A percentile compares a stretch with the other conserved stretches of the same genome.
Conservation (phyloP, 2,888 invertebrate genomes). For the Tholera decimalis region DNA sequence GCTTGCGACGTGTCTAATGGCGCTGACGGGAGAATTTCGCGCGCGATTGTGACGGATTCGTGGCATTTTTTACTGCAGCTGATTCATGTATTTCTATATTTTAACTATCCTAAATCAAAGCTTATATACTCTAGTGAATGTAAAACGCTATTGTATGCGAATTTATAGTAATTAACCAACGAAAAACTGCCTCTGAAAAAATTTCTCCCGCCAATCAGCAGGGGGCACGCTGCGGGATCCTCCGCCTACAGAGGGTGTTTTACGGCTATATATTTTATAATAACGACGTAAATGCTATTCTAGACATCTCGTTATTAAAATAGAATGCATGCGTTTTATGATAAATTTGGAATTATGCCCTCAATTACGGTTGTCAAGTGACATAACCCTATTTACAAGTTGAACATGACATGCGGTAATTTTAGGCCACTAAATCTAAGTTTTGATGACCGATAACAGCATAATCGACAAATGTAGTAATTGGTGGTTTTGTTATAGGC, state of each 20-base stretch:
- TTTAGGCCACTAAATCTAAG: slow-evolving; percentile 77
- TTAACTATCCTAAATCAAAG: slow-evolving; percentile 70
- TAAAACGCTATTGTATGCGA: slow-evolving; percentile 68
- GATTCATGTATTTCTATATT: slow-evolving; percentile 78
- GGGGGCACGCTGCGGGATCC: slow-evolving; percentile 88
- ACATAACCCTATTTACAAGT: slow-evolving; percentile 91
- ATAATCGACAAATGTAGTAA: slow-evolving; percentile 65
- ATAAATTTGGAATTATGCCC: slow-evolving; percentile 78
- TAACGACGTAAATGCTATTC: slow-evolving; percentile 59
- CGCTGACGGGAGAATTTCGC: slow-evolving; percentile 90
- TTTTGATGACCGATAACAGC: slow-evolving; percentile 67
- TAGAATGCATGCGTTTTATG: slow-evolving; percentile 64
- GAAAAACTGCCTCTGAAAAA: slow-evolving; percentile 80
- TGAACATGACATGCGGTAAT: slow-evolving; percentile 90
- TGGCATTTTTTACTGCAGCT: slow-evolving; percentile 90
- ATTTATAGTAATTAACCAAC: slow-evolving; percentile 65
- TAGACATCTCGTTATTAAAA: slow-evolving; percentile 66
- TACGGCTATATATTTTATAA: slow-evolving; percentile 64
- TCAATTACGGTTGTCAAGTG: slow-evolving; percentile 87
- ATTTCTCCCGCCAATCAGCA: slow-evolving; percentile 89
- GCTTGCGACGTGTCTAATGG: slow-evolving; percentile 92
- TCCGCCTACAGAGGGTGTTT: slow-evolving; percentile 71
- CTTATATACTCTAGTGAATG: slow-evolving; percentile 74
- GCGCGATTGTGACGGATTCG: slow-evolving; percentile 91
- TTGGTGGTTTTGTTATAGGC: slow-evolving; percentile 78